phyloP scores from a whole-genome alignment of 2,113 vertebrate species.

The Phocoena phocoena region DNA sequence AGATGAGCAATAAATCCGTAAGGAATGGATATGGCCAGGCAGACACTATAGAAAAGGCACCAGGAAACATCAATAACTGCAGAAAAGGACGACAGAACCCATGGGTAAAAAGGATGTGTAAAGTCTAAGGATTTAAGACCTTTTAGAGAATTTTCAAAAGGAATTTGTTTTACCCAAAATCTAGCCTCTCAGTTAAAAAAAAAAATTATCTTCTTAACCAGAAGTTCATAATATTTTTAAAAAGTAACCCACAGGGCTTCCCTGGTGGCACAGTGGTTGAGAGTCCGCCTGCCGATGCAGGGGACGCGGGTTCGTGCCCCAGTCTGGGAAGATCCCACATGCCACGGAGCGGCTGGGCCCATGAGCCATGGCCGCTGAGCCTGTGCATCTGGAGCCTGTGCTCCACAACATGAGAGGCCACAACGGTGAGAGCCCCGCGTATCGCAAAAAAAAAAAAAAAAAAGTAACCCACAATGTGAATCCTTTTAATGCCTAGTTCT shows the following conservation, averaged over 20 bases:
- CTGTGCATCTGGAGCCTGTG: no score
- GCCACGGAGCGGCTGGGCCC: no score
- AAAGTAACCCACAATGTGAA: conserved; percentile 22
- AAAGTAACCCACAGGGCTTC: background rate
- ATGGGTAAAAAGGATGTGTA: background rate
- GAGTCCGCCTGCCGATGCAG: no score
- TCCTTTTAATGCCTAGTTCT: conserved; percentile 52
- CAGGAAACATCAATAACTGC: conserved; percentile 63
- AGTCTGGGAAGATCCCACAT: no score
- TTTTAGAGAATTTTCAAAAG: conserved; percentile 26
- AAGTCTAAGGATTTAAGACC: conserved; percentile 50
- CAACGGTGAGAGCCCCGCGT: no score
- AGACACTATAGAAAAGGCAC: conserved; percentile 38
- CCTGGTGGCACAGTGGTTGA: no score
- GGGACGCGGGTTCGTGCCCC: no score
- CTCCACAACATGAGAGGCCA: no score
- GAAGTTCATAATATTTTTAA: conserved; percentile 38
- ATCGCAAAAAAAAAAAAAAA: background rate
- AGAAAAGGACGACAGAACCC: conserved; percentile 46
- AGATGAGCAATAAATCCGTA: conserved; percentile 64
- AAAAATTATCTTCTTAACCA: conserved; percentile 37
- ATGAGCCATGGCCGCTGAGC: no score
- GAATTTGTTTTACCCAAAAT: conserved; percentile 28
- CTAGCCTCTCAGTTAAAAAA: background rate
- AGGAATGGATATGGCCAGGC: conserved; percentile 42